These are phyloP conservation scores for Trachymyrmex cornetzi DNA, from an alignment of 1,140 invertebrate genomes.

Conservation along the genomic window DNA sequence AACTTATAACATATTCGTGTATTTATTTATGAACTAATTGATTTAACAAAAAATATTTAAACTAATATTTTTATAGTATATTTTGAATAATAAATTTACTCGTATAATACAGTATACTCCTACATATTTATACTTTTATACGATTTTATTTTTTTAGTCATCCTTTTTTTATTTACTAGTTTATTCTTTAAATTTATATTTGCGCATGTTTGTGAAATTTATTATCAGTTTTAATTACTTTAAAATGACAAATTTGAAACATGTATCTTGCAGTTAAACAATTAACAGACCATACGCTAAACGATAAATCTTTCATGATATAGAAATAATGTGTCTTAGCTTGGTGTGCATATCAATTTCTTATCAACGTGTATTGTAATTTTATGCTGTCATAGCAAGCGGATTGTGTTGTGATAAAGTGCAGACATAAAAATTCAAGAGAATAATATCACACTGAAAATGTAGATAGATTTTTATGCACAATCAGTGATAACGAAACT, in stretches of 20 bases:
- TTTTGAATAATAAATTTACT: background rate
- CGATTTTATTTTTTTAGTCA: slow-evolving; percentile 1
- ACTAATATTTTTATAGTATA: background rate
- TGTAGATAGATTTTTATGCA: slow-evolving; percentile 19
- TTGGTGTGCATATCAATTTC: slow-evolving; percentile 41
- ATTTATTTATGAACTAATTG: slow-evolving; percentile 8
- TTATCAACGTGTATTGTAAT: slow-evolving; percentile 59
- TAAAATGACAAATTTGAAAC: background rate
- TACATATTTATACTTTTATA: background rate
- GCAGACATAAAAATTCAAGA: slow-evolving; percentile 37
- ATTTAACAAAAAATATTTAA: background rate
- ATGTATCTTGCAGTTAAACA: slow-evolving; percentile 4
- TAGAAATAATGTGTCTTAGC: slow-evolving; percentile 35
- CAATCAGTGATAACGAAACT: slow-evolving; percentile 28
- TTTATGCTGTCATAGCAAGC: slow-evolving; percentile 33
- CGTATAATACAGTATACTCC: background rate
- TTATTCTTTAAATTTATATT: background rate
- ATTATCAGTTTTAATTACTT: background rate
- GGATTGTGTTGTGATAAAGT: slow-evolving; percentile 4
- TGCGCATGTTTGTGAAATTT: background rate
- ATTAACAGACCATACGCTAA: background rate
- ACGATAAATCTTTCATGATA: slow-evolving; percentile 6
- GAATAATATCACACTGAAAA: slow-evolving; percentile 18
- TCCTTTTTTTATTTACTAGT: background rate
- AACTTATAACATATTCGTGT: background rate